Evolutionary conservation across 2,113 vertebrate species (phyloP).

Genomic region (Cyrtonyx montezumae): DNA sequence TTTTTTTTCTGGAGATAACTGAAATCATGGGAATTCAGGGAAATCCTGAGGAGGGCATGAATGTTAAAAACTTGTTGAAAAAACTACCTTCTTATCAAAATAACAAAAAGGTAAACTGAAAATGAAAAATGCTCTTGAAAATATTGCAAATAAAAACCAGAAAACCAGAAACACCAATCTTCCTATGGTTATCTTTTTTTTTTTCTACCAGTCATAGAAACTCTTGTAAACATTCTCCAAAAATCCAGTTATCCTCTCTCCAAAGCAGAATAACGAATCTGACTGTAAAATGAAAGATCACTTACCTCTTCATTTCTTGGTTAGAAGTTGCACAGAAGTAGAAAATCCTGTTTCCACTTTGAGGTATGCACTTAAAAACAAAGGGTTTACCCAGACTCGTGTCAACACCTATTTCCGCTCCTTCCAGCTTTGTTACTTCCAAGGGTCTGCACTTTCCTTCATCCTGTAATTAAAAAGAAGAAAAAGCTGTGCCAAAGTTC

Average conservation of each 20-base stretch:
- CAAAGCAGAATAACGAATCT: neutral
- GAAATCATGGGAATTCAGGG: neutral
- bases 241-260: neutral
- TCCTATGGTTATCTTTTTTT: neutral
- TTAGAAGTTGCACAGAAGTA: constrained; percentile 89
- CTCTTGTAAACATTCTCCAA: neutral
- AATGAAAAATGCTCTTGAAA: neutral
- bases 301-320: constrained; percentile 93
- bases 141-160: neutral
- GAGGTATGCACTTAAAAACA: constrained; percentile 88
- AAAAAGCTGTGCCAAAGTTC: neutral
- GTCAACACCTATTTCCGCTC: constrained; percentile 85
- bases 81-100: neutral
- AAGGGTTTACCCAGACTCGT: constrained; percentile 89
- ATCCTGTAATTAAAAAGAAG: constrained; percentile 78
- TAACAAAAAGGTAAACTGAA: neutral
- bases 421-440: constrained; percentile 85
- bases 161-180: neutral
- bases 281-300: neutral
- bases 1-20: neutral
- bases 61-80: neutral
- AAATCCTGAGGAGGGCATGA: neutral
- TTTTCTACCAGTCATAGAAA: neutral
- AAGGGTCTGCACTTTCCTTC: constrained; percentile 85
- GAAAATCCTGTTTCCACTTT: constrained; percentile 79